These are phyloP conservation scores for Phorcus lineatus DNA, from an alignment of 2,888 invertebrate genomes.

Conservation along the genomic window DNA sequence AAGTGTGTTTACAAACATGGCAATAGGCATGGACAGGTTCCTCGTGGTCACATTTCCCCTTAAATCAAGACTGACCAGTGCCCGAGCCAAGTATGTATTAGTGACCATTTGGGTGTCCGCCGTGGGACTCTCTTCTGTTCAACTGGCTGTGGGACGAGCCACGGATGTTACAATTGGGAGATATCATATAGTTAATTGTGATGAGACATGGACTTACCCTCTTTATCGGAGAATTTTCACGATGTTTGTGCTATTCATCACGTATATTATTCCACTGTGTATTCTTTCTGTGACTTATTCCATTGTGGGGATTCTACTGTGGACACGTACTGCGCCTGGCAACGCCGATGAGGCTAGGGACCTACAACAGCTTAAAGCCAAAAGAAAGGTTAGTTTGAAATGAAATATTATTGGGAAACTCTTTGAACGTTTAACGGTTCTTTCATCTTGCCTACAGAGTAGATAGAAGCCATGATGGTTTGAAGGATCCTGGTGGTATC, in stretches of 20 bases:
- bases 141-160: constrained; percentile 70
- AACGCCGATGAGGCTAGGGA: constrained; percentile 77
- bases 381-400: constrained; percentile 74
- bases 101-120: constrained; percentile 76
- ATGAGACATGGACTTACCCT: constrained; percentile 50
- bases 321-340: constrained; percentile 76
- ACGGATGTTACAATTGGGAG: constrained; percentile 30
- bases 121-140: constrained; percentile 73
- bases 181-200: constrained; percentile 54
- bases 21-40: constrained; percentile 77
- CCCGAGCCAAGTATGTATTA: constrained; percentile 74
- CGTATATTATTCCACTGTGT: constrained; percentile 75
- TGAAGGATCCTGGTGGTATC: too few relatives aligned
- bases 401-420: background rate
- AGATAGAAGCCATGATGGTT: too few relatives aligned
- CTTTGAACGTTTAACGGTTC: too few relatives aligned
- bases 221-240: constrained; percentile 59
- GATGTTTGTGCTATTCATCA: constrained; percentile 67
- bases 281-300: constrained; percentile 76
- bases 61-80: constrained; percentile 74
- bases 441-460: too few relatives aligned
- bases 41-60: constrained; percentile 72
- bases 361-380: constrained; percentile 74
- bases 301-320: constrained; percentile 76
- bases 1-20: constrained; percentile 77